Evolutionary conservation across 2,797 vertebrate genomes (phyloP).

Genomic region (Natrix natrix): DNA sequence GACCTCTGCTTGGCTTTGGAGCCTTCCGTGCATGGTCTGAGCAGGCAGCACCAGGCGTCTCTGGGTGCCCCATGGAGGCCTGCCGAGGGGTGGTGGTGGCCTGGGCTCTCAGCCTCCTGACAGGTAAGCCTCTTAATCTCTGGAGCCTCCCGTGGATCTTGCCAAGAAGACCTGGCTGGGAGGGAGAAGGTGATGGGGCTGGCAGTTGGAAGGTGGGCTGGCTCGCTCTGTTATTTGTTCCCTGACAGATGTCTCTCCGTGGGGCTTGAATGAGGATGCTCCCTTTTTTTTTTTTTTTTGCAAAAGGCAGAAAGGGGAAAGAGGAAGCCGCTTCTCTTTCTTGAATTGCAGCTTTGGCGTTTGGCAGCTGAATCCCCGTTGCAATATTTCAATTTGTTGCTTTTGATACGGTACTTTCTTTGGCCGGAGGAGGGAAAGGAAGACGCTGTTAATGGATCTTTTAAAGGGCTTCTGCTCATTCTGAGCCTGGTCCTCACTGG

Average conservation of each 20-base stretch:
- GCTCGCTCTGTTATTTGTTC: too few relatives aligned
- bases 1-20: slow-evolving; percentile 70
- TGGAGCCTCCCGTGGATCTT: neutral
- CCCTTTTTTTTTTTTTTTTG: neutral
- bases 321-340: neutral
- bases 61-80: slow-evolving; percentile 81
- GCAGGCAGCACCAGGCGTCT: slow-evolving; percentile 2
- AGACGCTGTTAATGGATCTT: neutral
- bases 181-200: neutral
- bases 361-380: neutral
- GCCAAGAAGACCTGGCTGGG: neutral
- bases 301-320: too few relatives aligned
- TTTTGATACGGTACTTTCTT: neutral
- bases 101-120: slow-evolving; percentile 83
- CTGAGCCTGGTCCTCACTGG: neutral
- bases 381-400: neutral
- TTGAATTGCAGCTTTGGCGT: neutral
- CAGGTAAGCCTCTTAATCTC: slow-evolving; percentile 76
- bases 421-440: neutral
- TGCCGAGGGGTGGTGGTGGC: slow-evolving; percentile 79
- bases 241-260: neutral
- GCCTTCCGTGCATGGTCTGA: slow-evolving; percentile 52
- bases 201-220: neutral
- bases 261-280: too few relatives aligned
- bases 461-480: neutral